Evolutionary conservation across 2,113 vertebrate genomes (phyloP), one percentile per base, ranked within the genome.

Genomic region (Pseudopipra pipra): DNA sequence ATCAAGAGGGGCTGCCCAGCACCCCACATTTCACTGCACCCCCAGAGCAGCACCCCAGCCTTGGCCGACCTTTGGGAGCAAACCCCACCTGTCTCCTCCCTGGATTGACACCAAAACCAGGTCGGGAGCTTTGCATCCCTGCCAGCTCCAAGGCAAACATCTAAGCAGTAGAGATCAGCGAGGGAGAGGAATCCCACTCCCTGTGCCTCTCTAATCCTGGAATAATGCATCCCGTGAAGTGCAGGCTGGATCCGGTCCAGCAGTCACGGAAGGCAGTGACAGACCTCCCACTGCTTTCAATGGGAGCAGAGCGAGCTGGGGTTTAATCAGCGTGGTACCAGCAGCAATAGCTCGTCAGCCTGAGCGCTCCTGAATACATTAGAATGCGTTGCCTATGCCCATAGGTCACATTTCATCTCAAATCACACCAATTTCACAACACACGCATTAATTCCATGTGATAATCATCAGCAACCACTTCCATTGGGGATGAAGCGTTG

Each of bases 41-140:
- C 59, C 75, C 31, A 17, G 56, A 51, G 75, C 71, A 55, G 61
- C 52, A 6, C 31, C 71, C 43, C 54, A 46, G 33, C 46, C 52
- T n/a, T 1, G 25, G 46, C 37, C 8, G 4, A 28, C 39, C 35
- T 12, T n/a, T 0, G 0, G 41, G 46, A 74, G 14, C 4, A 58
- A 71, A 22, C 71, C 5, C 9, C 1, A 0, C 82, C 43, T 14
- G 0, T 43, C 59, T 13, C 52, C 79, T 72, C 67, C 76, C 14
- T 0, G 31, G 22, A 20, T 8, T 20, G 44, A 12, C 61, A 37
- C 43, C 22, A 12, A 41, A 44, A 54, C 10, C 68, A 41, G 49
- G 49, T 24, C 0, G 0, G 76, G 63, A 22, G 37, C 65, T n/a
- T 8, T 1, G 0, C 2, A 41, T 28, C 65, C 77, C 31, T 0